A percentile compares a stretch with the other conserved stretches of the same genome.
These are phyloP conservation scores for Drosophila virilis DNA, from an alignment of 1,140 invertebrate genomes.

Conservation along the genomic window DNA sequence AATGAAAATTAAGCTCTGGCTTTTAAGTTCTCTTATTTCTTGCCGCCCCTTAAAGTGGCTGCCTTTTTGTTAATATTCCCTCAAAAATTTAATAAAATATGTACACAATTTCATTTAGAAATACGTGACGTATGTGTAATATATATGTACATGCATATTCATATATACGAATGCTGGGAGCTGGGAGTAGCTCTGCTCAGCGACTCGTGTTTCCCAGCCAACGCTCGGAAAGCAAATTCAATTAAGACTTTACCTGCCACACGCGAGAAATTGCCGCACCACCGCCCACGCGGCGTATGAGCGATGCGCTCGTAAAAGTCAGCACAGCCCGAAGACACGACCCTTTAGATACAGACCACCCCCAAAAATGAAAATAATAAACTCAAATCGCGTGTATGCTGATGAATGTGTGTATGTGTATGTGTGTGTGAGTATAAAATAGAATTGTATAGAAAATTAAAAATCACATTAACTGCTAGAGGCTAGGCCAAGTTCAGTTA, in stretches of 20 bases:
- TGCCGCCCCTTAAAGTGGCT: constrained; percentile 4
- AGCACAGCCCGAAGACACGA: constrained; percentile 5
- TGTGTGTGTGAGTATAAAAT: not conserved
- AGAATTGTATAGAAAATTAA: constrained; percentile 63
- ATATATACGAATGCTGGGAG: not conserved
- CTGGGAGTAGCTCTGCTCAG: not conserved
- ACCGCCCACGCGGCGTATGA: constrained; percentile 61
- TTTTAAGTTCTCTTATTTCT: constrained; percentile 17
- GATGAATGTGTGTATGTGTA: constrained; percentile 9
- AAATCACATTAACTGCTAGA: constrained; percentile 60
- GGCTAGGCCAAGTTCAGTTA: constrained; percentile 10
- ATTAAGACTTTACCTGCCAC: constrained; percentile 70
- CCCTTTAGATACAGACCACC: constrained; percentile 32
- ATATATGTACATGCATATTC: not conserved
- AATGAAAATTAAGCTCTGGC: constrained; percentile 18
- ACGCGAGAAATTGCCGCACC: constrained; percentile 41
- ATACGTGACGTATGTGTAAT: constrained; percentile 45
- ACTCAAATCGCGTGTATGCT: constrained; percentile 11
- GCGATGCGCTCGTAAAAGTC: constrained; percentile 51
- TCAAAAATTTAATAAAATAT: constrained; percentile 37
- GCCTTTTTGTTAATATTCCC: constrained; percentile 13
- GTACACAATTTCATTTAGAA: constrained; percentile 18
- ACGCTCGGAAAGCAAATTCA: constrained; percentile 63
- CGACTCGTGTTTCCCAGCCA: constrained; percentile 53
- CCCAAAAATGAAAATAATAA: constrained; percentile 3